Conservation (phyloP, 2,888 invertebrate genomes). For the Thecophora atra region DNA sequence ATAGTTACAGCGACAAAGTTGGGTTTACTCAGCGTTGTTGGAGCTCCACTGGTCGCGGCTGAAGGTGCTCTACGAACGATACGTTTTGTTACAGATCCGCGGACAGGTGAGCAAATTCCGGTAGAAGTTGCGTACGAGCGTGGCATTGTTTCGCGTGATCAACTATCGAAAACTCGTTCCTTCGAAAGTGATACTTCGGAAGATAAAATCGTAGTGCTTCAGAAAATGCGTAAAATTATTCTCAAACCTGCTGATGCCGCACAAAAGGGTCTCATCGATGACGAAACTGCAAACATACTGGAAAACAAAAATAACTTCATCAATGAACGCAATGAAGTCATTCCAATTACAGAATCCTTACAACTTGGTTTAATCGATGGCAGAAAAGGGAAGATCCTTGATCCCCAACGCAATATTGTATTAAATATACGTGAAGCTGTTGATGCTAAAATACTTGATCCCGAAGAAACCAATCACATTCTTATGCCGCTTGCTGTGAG, state of each 20-base stretch:
- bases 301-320: constrained; percentile 71
- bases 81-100: constrained; percentile 79
- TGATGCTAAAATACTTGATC: constrained; percentile 81
- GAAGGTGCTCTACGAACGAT: constrained; percentile 76
- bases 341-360: constrained; percentile 81
- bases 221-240: constrained; percentile 81
- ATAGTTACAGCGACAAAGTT: constrained; percentile 80
- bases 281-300: constrained; percentile 77
- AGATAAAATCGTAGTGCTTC: constrained; percentile 77
- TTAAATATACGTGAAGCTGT: constrained; percentile 87
- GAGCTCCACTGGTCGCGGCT: constrained; percentile 78
- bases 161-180: constrained; percentile 56
- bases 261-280: constrained; percentile 81
- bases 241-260: constrained; percentile 80
- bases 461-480: constrained; percentile 78
- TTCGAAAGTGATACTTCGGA: constrained; percentile 67
- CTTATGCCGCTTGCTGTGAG: constrained; percentile 83
- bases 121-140: constrained; percentile 83
- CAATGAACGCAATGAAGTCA: constrained; percentile 70
- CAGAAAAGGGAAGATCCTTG: constrained; percentile 79
- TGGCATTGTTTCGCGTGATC: constrained; percentile 71
- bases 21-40: constrained; percentile 79
- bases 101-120: constrained; percentile 81
- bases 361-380: constrained; percentile 76
- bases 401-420: constrained; percentile 83